Conservation (phyloP, 2,113 vertebrate genomes). For the Ceyx melanurus region DNA sequence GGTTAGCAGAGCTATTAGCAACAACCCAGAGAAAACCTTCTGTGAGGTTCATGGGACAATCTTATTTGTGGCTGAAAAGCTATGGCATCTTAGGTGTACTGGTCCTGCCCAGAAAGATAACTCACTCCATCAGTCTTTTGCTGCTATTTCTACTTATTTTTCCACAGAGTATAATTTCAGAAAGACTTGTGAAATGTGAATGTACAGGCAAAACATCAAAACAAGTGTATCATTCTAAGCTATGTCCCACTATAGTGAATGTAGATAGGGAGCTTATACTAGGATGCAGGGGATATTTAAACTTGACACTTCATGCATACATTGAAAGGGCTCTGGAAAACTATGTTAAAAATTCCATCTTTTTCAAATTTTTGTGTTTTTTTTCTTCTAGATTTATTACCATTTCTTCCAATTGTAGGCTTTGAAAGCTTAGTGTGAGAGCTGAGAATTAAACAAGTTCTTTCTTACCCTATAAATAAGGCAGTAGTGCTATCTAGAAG, state of each 20-base stretch:
- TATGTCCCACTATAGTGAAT: neutral
- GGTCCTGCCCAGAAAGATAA: neutral
- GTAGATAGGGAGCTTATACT: neutral
- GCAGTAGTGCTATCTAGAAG: neutral
- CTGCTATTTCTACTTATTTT: neutral
- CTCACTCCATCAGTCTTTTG: neutral
- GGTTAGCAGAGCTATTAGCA: neutral
- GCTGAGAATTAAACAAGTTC: neutral
- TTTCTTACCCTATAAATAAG: neutral
- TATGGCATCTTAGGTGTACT: neutral
- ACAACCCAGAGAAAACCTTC: neutral
- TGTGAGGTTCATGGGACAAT: neutral
- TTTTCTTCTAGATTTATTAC: neutral
- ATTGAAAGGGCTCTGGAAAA: neutral
- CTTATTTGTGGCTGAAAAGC: neutral
- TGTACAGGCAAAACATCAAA: neutral
- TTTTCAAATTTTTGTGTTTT: neutral
- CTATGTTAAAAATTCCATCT: neutral
- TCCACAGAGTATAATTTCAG: neutral
- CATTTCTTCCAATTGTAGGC: neutral
- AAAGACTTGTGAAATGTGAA: neutral
- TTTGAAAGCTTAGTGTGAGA: neutral
- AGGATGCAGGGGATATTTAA: neutral
- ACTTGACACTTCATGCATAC: neutral
- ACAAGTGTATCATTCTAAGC: neutral